Evolutionary conservation across 2,888 invertebrate genomes (phyloP), one percentile per base, ranked within the genome.

Genomic region (Xanthorhoe designata): DNA sequence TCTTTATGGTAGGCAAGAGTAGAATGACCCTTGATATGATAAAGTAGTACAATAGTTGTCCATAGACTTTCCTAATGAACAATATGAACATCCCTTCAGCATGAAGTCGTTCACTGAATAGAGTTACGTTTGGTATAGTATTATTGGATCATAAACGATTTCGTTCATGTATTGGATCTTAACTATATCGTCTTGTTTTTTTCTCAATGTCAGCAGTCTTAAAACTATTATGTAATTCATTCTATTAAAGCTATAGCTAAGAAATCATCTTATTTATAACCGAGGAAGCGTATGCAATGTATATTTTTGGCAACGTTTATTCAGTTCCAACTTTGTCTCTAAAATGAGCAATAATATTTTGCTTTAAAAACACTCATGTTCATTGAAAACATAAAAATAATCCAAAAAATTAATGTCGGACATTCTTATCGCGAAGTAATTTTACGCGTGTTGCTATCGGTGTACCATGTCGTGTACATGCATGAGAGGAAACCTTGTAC

Each of bases 381-480:
- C 51, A 15, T 51, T 51, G 17, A 56, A 56, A 56, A 15, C 29
- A 59, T 64, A 56, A 52, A 67, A 64, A 58, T 50, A 51, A 58
- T 47, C 45, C 24, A 24, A 65, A 61, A 52, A 61, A 70, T 68
- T 52, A 61, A 61, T 60, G 70, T 64, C 65, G 49, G 53, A 57
- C 57, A 38, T 52, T 58, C 76, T 79, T 83, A 83, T 83, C 82
- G 72, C 76, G 76, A 78, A 77, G 77, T 78, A 80, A 80, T 81
- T 82, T 79, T 72, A 72, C 74, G 75, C 75, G 73, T 72, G 72
- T 74, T 71, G 75, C 75, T 74, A 75, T 71, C 76, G 71, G 64
- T 54, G 47, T 15, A 68, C 61, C 72, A 65, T 24, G 24, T 62
- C 66, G 57, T 57, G 17, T 47, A 13, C n/a, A 17, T 47, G 47